Conservation (phyloP, 2,888 invertebrate species). For the Tridacna crocea region DNA sequence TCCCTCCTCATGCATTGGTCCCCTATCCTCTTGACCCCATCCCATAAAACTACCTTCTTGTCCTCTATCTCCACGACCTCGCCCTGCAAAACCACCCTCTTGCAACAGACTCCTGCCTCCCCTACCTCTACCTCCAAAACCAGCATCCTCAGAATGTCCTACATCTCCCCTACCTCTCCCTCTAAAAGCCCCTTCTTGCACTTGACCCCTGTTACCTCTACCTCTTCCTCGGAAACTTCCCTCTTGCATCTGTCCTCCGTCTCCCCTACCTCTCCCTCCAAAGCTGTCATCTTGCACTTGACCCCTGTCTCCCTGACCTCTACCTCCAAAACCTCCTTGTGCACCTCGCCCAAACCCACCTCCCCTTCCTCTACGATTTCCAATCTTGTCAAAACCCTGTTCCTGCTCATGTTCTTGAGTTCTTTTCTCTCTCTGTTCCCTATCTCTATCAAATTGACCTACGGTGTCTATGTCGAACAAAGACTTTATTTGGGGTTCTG, state of each 20-base stretch:
- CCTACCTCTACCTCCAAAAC: background rate
- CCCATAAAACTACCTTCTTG: constrained; percentile 1
- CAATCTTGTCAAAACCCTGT: constrained; percentile 10
- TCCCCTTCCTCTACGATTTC: constrained; percentile 6
- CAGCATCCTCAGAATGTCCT: background rate
- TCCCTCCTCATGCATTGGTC: background rate
- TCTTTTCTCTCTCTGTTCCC: constrained; percentile 15
- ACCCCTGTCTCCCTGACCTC: background rate
- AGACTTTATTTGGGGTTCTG: background rate
- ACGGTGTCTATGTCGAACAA: background rate
- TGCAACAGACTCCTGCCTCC: background rate
- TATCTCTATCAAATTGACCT: constrained; percentile 21
- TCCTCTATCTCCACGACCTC: background rate
- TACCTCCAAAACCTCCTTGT: background rate
- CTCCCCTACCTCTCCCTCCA: background rate
- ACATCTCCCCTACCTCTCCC: background rate
- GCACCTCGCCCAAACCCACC: background rate
- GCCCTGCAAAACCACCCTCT: background rate
- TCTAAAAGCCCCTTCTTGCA: background rate
- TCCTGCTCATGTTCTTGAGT: constrained; percentile 16
- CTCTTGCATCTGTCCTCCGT: background rate
- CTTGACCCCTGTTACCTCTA: background rate
- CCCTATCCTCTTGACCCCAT: background rate
- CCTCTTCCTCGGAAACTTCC: background rate
- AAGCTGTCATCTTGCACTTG: background rate